Base-by-base conservation (phyloP, 2,797 vertebrate species). In the Sphenopsis melanotis region DNA sequence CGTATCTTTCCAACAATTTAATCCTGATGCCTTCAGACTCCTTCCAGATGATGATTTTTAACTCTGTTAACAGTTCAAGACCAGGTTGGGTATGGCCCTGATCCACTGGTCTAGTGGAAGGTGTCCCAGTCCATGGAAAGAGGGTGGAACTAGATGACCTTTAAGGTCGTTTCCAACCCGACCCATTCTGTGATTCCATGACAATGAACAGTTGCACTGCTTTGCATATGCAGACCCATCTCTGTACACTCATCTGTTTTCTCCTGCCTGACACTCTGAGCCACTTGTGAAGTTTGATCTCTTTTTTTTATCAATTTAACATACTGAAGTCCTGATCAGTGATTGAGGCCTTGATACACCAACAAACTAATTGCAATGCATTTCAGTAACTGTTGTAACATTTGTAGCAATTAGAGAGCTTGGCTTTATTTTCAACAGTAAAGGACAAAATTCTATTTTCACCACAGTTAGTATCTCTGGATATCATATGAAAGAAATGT, bases 11-110 rank as follows among this genome's bases (percentile, higher is more conserved):
- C 29, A 64, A 49, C 3, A 42, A 2, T 32, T 44, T 65, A 29
- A 82, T n/a, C 29, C 34, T 36, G 10, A 76, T 34, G n/a, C 5
- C 20, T 74, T 89, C 57, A 56, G 20, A 39, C 10, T 81, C 27
- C 30, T 89, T 46, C n/a, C 42, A 55, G 44, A 36, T 15, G 41
- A 64, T 2, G 5, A 32, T n/a, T 24, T 80, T 74, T 53, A 74
- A 13, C 39, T 41, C 15, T n/a, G 0, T 32, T 41, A 27, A 8
- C 12, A 57, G 12, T 46, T 64, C 29, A 52, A 52, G 26, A 52
- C 15, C 12, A 46, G 21, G 9, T 2, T 44, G 37, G 7, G 20
- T 34, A 29, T 0, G 1, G 17, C 17, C 2, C 2, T 22, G 17
- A 57, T 36, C 12, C 34, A 7, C 6, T 39, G 29, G 4, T 57